Conservation (phyloP, 2,888 invertebrate species). For the Meiosimyza platycephala region DNA sequence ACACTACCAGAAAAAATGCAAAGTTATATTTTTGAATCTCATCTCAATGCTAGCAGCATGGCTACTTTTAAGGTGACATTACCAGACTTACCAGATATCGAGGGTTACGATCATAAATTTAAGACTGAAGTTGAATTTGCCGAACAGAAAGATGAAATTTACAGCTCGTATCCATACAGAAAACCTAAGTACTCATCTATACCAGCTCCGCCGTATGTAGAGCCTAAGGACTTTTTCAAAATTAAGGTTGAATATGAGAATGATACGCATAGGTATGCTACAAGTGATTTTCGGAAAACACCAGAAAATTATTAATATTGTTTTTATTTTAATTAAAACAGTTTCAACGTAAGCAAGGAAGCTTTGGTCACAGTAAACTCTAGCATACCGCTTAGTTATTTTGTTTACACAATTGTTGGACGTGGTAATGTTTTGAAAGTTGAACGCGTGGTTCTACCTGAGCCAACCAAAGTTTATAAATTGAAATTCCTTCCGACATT, state of each 20-base stretch:
- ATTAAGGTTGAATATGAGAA: constrained; percentile 45
- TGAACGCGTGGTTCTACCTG: constrained; percentile 73
- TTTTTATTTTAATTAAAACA: constrained; percentile 40
- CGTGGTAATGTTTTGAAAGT: constrained; percentile 86
- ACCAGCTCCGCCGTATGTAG: constrained; percentile 8
- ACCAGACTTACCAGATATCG: constrained; percentile 67
- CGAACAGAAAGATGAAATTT: constrained; percentile 52
- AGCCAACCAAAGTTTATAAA: constrained; percentile 68
- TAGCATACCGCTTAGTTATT: constrained; percentile 78
- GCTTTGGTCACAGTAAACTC: constrained; percentile 80
- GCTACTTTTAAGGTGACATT: constrained; percentile 74
- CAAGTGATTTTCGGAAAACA: no score
- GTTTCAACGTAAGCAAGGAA: constrained; percentile 74
- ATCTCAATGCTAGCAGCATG: constrained; percentile 75
- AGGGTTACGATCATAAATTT: constrained; percentile 51
- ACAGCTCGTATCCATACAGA: constrained; percentile 44
- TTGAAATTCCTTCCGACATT: constrained; percentile 79
- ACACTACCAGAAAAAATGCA: constrained; percentile 60
- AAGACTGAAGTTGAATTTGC: constrained; percentile 49
- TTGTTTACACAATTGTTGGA: constrained; percentile 83
- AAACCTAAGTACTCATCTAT: constrained; percentile 46
- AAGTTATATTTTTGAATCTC: constrained; percentile 58
- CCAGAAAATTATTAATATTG: no score
- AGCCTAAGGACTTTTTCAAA: constrained; percentile 52
- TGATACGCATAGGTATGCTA: constrained; percentile 35